Base-by-base conservation (phyloP, 2,113 vertebrate species). In the Uria lomvia region DNA sequence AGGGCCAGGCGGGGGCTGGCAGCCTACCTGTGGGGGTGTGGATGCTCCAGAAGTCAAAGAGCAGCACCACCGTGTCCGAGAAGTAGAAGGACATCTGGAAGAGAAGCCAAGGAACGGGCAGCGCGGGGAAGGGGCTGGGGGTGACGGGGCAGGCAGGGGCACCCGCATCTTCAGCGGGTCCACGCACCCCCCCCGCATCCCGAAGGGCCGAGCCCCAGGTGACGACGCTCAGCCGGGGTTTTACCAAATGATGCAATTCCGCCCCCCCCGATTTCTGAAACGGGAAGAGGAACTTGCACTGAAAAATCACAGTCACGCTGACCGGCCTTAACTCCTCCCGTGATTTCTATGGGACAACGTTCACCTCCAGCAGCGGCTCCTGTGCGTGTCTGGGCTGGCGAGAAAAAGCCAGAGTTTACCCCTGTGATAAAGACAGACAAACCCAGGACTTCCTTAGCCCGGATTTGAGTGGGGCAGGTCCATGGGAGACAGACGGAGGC, bases 41-140 rank as follows among this genome's bases (percentile, higher is more conserved):
- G n/a, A 99, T 98, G 8, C 97, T 98, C 99, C 99, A 99, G 98
- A 99, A 99, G 94, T 99, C 98, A 97, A 99, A 99, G 12, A 99
- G 98, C 95, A 99, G 98, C 22, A 98, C 98, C 23, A 96, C 99
- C 0, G 97, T 97, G 96, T 98, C 98, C 0, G 99, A 99, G 83
- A 97, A 98, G 75, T 97, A 96, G 79, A 99, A 99, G 58, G 98
- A 97, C 99, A 99, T 99, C 99, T 99, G 98, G 58, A 97, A 93
- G 43, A 97, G 68, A 96, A 38, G 32, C 66, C 56, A 49, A 72
- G 63, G 58, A 19, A 49, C 42, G 47, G 58, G 34, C 38, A 53
- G 62, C 2, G 18, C 16, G 19, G 16, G 70, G 60, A 58, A 15
- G 16, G 1, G 2, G 42, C 36, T 16, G 0, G 0, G 58, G 58